Base-by-base conservation (phyloP, 2,888 invertebrate genomes). In the Dolichopus griseipennis region DNA sequence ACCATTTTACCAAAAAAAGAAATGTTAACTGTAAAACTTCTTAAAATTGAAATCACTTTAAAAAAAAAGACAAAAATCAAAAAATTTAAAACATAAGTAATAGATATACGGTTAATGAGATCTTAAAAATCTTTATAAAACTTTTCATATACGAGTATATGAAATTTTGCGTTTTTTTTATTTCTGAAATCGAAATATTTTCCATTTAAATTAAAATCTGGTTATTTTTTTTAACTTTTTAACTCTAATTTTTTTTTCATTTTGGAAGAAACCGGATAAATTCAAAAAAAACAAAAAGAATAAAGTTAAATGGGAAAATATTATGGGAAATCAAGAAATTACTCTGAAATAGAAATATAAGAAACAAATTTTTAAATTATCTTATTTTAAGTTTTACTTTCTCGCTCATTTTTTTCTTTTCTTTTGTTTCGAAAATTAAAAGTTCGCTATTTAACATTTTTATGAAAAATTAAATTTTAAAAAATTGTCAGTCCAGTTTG, bases 301-400 rank as follows among this genome's bases (percentile, higher is more conserved):
- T n/a, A n/a, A n/a, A n/a, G n/a, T n/a, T n/a, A n/a, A 52, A 52
- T 15, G 15, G 15, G 18, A 52, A 52, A 10, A 12, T 37, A 18
- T 52, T 52, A 52, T 52, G 52, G n/a, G 52, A 52, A 52, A 52
- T 52, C 52, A 52, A 52, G 52, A 52, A 52, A 52, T 52, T 37
- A 10, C 37, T 37, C 8, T 7, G 6, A 52, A 52, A 52, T 52
- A 15, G 18, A 52, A 18, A 52, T 52, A 52, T 18, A 52, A 18
- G 52, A 18, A 52, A 52, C 9, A 52, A 27, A 27, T 27, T 27
- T 18, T 52, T 52, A n/a, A 18, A 18, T n/a, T n/a, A n/a, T n/a
- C n/a, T n/a, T n/a, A 18, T 37, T 52, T 52, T 18, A 18, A 12
- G 52, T 52, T 52, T 52, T 52, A n/a, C 52, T 52, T 52, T 52